Base-by-base conservation (phyloP, 2,797 vertebrate genomes). In the Tauraco hartlaubi region DNA sequence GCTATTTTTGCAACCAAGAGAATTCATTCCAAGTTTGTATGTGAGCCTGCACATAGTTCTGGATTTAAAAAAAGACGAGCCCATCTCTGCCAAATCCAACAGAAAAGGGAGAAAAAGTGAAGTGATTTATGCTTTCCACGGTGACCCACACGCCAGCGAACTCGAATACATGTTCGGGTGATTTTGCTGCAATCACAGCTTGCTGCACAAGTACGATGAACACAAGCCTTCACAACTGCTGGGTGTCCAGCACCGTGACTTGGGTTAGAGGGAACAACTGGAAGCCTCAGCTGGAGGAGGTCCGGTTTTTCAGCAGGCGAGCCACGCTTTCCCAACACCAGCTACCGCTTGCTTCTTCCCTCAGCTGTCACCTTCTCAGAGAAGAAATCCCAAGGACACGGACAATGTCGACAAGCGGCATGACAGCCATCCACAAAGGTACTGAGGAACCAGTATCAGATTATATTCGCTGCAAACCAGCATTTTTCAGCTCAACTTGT, bases 1-100 rank as follows among this genome's bases (percentile, higher is more conserved):
- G 88, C 86, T 94, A 91, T 94, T 97, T 95, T 28, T 85, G 84
- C 58, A 90, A 82, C 52, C 88, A 35, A 72, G 37, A 80, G 85
- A 87, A 85, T 41, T 62, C 90, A 35, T 73, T 90, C 92, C 91
- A 97, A 82, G 79, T 66, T 86, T 35, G 71, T 44, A n/a, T 77
- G 49, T 10, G 75, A 88, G 87, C 87, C 63, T 48, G 75, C 48
- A 71, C 84, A 35, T 49, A 80, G 67, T 19, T 79, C 85, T 28
- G 83, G n/a, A 54, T 90, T 90, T 86, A 79, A 68, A 90, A 85
- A 86, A 71, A 67, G 83, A 77, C 11, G 58, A 85, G 64, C 35
- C 81, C 44, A 11, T 62, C 84, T 58, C 84, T 95, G 96, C 89
- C 91, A 94, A 92, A 92, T 62, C 29, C 88, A 73, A 69, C 85